A percentile compares a stretch with the other conserved stretches of the same genome.
phyloP scores from a whole-genome alignment of 2,888 invertebrate species.

The Bellardia bayeri region DNA sequence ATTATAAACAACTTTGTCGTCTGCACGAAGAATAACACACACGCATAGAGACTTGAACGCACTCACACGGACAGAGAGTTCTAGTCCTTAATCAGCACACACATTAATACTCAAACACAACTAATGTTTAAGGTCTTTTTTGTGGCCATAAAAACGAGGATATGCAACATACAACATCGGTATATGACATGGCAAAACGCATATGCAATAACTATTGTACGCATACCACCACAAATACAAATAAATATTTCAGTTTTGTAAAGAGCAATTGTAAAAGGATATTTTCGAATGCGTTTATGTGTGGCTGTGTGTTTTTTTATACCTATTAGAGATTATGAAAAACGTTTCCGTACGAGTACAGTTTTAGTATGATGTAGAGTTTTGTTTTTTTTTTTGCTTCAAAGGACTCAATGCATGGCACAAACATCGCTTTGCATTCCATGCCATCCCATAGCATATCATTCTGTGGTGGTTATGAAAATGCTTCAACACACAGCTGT shows the following conservation, averaged over 20 bases:
- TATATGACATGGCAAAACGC: constrained; percentile 33
- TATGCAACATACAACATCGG: neutral
- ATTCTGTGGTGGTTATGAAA: constrained; percentile 21
- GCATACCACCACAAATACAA: constrained; percentile 26
- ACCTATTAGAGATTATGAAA: neutral
- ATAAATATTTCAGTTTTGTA: constrained; percentile 25
- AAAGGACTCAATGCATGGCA: constrained; percentile 2
- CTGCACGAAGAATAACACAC: neutral
- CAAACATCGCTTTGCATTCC: neutral
- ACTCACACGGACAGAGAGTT: neutral
- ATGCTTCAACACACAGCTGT: constrained; percentile 15
- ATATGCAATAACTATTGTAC: constrained; percentile 16
- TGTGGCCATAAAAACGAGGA: neutral
- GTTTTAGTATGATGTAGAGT: neutral
- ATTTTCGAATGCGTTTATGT: constrained; percentile 7
- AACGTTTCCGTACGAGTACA: constrained; percentile 51
- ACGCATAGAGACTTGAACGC: neutral
- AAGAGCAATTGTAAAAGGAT: constrained; percentile 13
- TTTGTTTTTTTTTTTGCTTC: neutral
- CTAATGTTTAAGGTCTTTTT: neutral
- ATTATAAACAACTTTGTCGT: constrained; percentile 5
- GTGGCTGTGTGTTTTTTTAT: neutral
- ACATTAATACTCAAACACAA: neutral
- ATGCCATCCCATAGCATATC: neutral
- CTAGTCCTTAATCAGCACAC: constrained; percentile 6